These are phyloP conservation scores for Antheraea yamamai DNA, from an alignment of 2,888 invertebrate genomes.

Conservation along the genomic window DNA sequence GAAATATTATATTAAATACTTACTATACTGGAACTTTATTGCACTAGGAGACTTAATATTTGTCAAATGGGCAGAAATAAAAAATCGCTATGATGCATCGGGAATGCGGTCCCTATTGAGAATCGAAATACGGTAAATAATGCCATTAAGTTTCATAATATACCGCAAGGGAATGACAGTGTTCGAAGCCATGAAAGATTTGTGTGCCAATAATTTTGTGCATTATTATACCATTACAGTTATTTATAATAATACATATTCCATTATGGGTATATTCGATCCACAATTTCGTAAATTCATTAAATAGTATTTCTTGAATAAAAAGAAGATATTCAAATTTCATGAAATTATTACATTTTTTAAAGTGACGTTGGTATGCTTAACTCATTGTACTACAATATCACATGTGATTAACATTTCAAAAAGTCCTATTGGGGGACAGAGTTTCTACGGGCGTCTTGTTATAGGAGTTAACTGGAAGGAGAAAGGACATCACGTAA, in stretches of 20 bases:
- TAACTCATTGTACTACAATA: too few relatives aligned
- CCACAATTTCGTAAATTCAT: too few relatives aligned
- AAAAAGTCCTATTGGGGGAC: too few relatives aligned
- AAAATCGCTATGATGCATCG: conserved; percentile 49
- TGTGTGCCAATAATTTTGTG: conserved; percentile 10
- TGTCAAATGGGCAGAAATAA: conserved; percentile 63
- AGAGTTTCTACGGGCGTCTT: too few relatives aligned
- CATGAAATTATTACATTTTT: too few relatives aligned
- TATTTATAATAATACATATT: conserved; percentile 1
- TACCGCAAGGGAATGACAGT: conserved; percentile 60
- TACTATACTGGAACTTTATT: neutral
- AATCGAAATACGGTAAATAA: conserved; percentile 70
- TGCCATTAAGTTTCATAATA: conserved; percentile 74
- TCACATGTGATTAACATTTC: too few relatives aligned
- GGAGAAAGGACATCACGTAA: too few relatives aligned
- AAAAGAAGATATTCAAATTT: too few relatives aligned
- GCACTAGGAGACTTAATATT: conserved; percentile 55
- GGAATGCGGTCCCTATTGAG: conserved; percentile 55
- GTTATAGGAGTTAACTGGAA: too few relatives aligned
- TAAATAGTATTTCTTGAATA: too few relatives aligned
- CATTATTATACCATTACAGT: neutral
- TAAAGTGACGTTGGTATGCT: too few relatives aligned
- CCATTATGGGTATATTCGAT: neutral
- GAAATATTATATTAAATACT: neutral
- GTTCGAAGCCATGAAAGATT: conserved; percentile 16